Evolutionary conservation across 1,140 invertebrate genomes (phyloP).

Genomic region (Panagrolaimus sp.): DNA sequence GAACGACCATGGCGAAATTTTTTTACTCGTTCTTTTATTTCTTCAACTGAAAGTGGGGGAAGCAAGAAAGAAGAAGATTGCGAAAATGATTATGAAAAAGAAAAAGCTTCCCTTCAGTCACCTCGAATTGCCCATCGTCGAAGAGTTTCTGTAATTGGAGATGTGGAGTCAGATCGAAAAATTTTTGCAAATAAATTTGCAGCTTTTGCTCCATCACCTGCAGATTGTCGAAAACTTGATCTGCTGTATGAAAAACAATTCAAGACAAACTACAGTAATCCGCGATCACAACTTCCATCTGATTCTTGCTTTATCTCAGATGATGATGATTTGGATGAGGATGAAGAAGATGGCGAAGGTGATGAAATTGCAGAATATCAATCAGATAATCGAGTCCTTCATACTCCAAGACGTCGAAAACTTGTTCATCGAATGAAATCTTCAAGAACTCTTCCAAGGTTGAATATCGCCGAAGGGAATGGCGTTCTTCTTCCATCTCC

Average conservation of each 20-base stretch:
- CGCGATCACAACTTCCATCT: neutral
- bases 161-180: neutral
- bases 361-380: too few species aligned
- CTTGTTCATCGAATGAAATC: neutral
- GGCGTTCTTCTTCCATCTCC: neutral
- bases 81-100: too few species aligned
- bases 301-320: neutral
- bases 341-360: neutral
- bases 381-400: too few species aligned
- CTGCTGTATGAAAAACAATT: neutral
- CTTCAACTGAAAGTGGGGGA: too few species aligned
- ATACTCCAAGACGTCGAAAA: too few species aligned
- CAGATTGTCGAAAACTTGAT: neutral
- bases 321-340: conserved; percentile 3
- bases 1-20: too few species aligned
- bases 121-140: neutral
- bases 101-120: too few species aligned
- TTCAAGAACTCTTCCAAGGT: neutral
- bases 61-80: too few species aligned
- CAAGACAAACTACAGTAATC: neutral
- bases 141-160: neutral
- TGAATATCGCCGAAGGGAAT: neutral
- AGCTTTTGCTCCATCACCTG: neutral
- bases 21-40: too few species aligned
- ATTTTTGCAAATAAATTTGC: neutral